A percentile compares a stretch with the other conserved stretches of the same genome.
phyloP scores from a whole-genome alignment of 2,113 vertebrate species.

The Oreochromis tanganicae region DNA sequence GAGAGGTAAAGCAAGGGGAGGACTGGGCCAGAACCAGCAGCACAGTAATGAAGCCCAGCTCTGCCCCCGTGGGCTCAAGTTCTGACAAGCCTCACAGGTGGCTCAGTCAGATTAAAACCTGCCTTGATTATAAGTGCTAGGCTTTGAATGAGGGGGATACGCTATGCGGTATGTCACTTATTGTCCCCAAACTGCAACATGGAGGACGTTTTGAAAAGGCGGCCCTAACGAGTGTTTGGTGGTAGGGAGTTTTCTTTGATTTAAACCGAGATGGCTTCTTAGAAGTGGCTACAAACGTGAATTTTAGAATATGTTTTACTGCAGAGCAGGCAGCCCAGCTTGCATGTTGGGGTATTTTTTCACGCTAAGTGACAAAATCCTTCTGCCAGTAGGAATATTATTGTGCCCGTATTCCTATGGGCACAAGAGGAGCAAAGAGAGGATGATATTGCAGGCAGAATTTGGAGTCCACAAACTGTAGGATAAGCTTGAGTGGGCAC shows the following conservation, averaged over 20 bases:
- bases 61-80: conserved; percentile 66
- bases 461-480: not conserved
- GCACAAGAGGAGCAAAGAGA: not conserved
- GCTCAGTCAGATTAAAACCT: conserved; percentile 69
- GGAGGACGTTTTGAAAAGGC: conserved; percentile 43
- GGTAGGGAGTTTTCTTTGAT: conserved; percentile 37
- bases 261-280: conserved; percentile 30
- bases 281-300: not conserved
- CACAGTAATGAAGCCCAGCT: conserved; percentile 68
- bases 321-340: not conserved
- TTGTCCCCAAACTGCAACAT: conserved; percentile 60
- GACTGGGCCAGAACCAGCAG: conserved; percentile 64
- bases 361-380: not conserved
- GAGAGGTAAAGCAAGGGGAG: conserved; percentile 55
- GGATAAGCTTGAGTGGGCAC: not conserved
- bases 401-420: not conserved
- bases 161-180: conserved; percentile 53
- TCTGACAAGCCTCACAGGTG: conserved; percentile 73
- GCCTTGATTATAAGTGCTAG: conserved; percentile 45
- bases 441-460: not conserved
- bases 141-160: conserved; percentile 60
- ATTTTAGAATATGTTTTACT: not conserved
- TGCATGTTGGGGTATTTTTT: not conserved
- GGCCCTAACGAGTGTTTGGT: conserved; percentile 23
- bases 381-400: not conserved